Base-by-base conservation (phyloP, 2,888 invertebrate species). In the Pemphredon lugubris region DNA sequence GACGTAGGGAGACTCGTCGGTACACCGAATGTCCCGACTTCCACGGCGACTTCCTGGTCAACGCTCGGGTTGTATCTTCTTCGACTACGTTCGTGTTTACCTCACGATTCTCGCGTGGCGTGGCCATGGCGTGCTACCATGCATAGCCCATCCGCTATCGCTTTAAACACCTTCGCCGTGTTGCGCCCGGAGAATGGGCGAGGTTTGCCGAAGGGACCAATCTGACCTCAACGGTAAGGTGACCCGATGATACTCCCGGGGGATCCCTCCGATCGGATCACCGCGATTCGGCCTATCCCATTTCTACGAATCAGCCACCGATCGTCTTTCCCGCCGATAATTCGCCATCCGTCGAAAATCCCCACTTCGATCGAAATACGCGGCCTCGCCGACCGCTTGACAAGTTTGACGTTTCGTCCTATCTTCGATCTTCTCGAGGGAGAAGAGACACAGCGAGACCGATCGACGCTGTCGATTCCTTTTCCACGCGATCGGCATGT, bases 151-250 rank as follows among this genome's bases (percentile, higher is more conserved):
- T 51, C 42, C 48, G 50, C 73, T 67, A 73, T 73, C 73, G 59
- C 58, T 64, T 42, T 26, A 32, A 54, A 37, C 48, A 48, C 30
- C 51, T 57, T 39, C 37, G 13, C 23, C 37, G 71, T 61, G 51
- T 40, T 45, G 59, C 42, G 13, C 6, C 18, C 58, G 44, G 51
- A 11, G 63, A 64, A 68, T 71, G 75, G 73, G 60, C 55, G 77
- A 79, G 77, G 79, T 73, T 72, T 44, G 75, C 75, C 61, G 50
- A 77, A 75, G 77, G 74, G 73, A 74, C 65, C 65, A 63, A 74
- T 74, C 69, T 73, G 73, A 81, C 79, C 79, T 67, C 67, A 81
- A 81, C 81, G 81, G 81, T 81, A 81, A 79, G 73, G 73, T 73
- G 81, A 81, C 81, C 81, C 53, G 45, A 50, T 48, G 78, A 70